Conservation (phyloP, 2,113 vertebrate genomes). For the Dissostichus mawsoni region DNA sequence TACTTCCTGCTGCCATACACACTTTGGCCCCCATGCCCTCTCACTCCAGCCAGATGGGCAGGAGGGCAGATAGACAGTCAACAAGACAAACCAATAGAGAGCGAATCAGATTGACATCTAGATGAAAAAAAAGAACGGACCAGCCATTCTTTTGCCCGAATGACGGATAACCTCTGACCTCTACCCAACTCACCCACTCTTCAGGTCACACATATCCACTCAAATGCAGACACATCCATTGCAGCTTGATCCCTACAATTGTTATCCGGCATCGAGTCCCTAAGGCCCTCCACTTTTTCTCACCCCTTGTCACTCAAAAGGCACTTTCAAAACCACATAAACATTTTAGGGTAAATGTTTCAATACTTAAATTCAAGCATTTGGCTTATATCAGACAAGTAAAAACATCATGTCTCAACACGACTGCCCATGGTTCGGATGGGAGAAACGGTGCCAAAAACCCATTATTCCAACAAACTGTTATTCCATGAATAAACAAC, state of each 20-base stretch:
- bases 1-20: slow-evolving; percentile 51
- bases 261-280: slow-evolving; percentile 43
- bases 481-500: too few relatives aligned
- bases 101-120: slow-evolving; percentile 42
- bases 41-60: slow-evolving; percentile 65
- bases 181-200: not conserved
- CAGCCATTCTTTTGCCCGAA: slow-evolving; percentile 14
- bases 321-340: not conserved
- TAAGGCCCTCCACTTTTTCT: not conserved
- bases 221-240: not conserved
- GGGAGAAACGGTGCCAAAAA: too few relatives aligned
- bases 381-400: not conserved
- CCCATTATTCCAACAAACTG: too few relatives aligned
- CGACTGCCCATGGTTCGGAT: too few relatives aligned
- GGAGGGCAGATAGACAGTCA: slow-evolving; percentile 31
- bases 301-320: slow-evolving; percentile 41
- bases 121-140: slow-evolving; percentile 20
- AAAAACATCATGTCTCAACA: not conserved
- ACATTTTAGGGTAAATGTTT: not conserved
- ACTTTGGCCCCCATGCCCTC: slow-evolving; percentile 37
- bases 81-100: slow-evolving; percentile 21
- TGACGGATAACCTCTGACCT: slow-evolving; percentile 53
- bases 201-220: slow-evolving; percentile 27
- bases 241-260: not conserved
- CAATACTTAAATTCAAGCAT: not conserved